These are phyloP conservation scores for Scaptomyza caliginosa DNA, from an alignment of 2,888 invertebrate genomes.

Conservation along the genomic window DNA sequence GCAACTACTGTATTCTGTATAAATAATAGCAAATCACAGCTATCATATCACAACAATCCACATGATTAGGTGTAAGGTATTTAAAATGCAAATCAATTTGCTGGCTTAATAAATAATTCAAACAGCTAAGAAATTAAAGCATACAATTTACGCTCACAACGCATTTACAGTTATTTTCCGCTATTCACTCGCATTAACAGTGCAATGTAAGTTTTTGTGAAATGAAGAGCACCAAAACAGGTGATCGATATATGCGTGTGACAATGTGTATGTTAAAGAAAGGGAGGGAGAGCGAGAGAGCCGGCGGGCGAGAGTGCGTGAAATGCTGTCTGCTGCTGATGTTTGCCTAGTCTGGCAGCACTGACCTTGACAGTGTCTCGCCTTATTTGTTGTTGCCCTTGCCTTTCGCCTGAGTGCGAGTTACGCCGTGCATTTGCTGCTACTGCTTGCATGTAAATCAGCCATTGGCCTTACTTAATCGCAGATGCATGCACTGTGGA, in stretches of 20 bases:
- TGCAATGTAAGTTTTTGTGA: slow-evolving; percentile 1
- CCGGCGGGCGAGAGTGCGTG: not conserved
- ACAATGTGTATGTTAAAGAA: not conserved
- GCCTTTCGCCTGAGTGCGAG: not conserved
- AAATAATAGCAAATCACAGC: not conserved
- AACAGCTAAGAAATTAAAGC: not conserved
- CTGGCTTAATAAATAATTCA: slow-evolving; percentile 4
- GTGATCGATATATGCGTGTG: slow-evolving; percentile 16
- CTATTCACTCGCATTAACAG: not conserved
- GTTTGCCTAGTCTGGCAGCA: slow-evolving; percentile 40
- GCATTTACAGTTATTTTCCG: slow-evolving; percentile 2
- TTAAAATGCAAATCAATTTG: slow-evolving; percentile 6
- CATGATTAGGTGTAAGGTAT: slow-evolving; percentile 5
- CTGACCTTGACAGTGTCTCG: slow-evolving; percentile 39
- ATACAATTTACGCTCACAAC: not conserved
- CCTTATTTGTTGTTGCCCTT: slow-evolving; percentile 1
- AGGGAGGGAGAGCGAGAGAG: not conserved
- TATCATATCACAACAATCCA: too few species aligned
- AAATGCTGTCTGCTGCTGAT: not conserved
- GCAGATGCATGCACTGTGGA: slow-evolving; percentile 2
- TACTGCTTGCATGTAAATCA: slow-evolving; percentile 33
- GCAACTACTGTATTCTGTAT: not conserved
- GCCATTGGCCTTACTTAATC: slow-evolving; percentile 34
- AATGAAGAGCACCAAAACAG: slow-evolving; percentile 21
- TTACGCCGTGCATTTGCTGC: slow-evolving; percentile 11